Evolutionary conservation across 2,888 invertebrate genomes (phyloP).

Genomic region (Plebejus melissa): DNA sequence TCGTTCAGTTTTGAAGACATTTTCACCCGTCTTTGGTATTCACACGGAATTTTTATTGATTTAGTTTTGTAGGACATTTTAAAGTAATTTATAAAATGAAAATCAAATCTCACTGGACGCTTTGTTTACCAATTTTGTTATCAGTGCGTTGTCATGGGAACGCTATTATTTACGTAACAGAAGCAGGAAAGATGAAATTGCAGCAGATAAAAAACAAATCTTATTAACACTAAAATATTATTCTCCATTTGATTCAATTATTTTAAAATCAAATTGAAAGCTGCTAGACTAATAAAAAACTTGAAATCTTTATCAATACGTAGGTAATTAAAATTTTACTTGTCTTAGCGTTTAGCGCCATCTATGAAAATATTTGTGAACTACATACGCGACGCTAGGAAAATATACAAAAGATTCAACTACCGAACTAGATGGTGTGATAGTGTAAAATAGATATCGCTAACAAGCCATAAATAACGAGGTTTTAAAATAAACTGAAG

Average conservation of each 20-base stretch:
- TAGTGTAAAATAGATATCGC: not conserved
- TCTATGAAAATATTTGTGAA: not conserved
- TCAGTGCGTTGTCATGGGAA: not conserved
- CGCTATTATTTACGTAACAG: not conserved
- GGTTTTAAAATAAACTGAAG: too few species aligned
- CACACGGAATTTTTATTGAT: conserved; percentile 35
- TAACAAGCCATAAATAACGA: too few species aligned
- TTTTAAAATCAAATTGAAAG: too few species aligned
- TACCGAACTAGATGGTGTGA: too few species aligned
- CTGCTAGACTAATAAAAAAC: too few species aligned
- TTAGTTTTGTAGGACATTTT: conserved; percentile 33
- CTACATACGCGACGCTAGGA: not conserved
- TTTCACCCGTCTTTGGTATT: conserved; percentile 35
- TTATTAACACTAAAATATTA: too few species aligned
- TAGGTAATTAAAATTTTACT: too few species aligned
- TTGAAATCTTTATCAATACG: too few species aligned
- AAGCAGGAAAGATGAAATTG: too few species aligned
- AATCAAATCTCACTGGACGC: not conserved
- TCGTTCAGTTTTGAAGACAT: not conserved
- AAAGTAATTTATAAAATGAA: conserved; percentile 12
- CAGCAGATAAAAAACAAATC: too few species aligned
- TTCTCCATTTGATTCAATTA: too few species aligned
- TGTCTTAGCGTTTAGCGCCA: not conserved
- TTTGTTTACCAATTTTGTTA: not conserved
- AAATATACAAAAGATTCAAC: not conserved